Conservation (phyloP, 1,140 invertebrate species). For the Diplogasteroides magnus region DNA sequence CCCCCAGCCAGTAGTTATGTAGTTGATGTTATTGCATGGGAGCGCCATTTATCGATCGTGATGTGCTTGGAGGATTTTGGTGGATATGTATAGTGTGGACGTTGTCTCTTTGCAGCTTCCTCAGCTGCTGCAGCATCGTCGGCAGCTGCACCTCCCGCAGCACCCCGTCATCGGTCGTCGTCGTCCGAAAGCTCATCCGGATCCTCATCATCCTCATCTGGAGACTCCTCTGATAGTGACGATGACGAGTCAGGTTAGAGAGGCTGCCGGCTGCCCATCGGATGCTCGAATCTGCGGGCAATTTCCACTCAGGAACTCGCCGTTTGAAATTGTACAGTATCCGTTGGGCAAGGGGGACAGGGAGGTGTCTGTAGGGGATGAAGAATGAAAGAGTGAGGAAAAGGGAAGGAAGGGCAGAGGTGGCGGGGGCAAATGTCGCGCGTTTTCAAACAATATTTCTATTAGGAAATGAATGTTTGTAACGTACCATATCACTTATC, state of each 20-base stretch:
- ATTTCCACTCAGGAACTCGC: neutral
- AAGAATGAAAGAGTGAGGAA: neutral
- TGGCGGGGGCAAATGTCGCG: neutral
- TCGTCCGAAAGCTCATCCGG: neutral
- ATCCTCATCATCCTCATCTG: conserved; percentile 1
- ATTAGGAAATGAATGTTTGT: too few relatives aligned
- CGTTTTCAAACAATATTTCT: too few relatives aligned
- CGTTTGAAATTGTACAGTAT: too few relatives aligned
- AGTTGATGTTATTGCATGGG: neutral
- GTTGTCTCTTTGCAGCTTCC: neutral
- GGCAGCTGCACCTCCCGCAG: conserved; percentile 1
- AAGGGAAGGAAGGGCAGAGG: neutral
- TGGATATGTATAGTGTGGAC: too few relatives aligned
- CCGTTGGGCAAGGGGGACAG: conserved; percentile 1
- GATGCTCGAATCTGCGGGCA: too few relatives aligned
- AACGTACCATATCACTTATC: too few relatives aligned
- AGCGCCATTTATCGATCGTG: too few relatives aligned
- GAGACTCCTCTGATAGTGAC: conserved; percentile 11
- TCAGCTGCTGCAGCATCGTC: neutral
- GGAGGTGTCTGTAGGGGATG: neutral
- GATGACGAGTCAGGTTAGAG: conserved; percentile 22
- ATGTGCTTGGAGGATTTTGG: too few relatives aligned
- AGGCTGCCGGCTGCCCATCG: too few relatives aligned
- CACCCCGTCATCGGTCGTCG: neutral
- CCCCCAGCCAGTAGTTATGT: neutral